A percentile compares a stretch with the other conserved stretches of the same genome.
Conservation (phyloP, 2,888 invertebrate genomes). For the Hypomecis atomaria region DNA sequence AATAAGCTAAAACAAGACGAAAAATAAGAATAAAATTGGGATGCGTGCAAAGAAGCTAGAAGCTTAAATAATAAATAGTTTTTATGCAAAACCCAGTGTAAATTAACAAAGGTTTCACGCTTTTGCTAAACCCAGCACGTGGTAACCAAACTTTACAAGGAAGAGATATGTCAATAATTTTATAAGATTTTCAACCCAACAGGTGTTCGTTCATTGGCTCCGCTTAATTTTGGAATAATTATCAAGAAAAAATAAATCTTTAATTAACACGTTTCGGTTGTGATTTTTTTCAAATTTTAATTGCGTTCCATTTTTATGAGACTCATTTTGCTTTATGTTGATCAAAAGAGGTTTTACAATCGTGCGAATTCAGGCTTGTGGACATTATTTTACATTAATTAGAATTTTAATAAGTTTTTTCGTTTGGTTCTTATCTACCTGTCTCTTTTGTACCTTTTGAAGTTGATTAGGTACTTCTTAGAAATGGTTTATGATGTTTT, state of each 20-base stretch:
- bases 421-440: conserved; percentile 3
- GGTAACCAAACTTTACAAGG: conserved; percentile 30
- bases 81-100: not conserved
- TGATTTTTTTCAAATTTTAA: conserved; percentile 35
- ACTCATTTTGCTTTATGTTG: conserved; percentile 36
- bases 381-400: conserved; percentile 52
- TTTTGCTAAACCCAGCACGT: conserved; percentile 35
- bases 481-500: conserved; percentile 15
- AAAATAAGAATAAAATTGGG: no score
- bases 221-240: conserved; percentile 36
- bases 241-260: conserved; percentile 36
- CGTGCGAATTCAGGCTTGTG: conserved; percentile 31
- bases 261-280: conserved; percentile 45
- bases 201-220: conserved; percentile 44
- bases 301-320: conserved; percentile 37
- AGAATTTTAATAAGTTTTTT: conserved; percentile 42
- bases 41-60: no score
- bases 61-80: not conserved
- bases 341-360: conserved; percentile 42
- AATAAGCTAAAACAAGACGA: no score
- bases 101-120: not conserved
- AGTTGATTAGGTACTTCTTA: conserved; percentile 11
- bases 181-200: conserved; percentile 33
- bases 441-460: not conserved
- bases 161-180: conserved; percentile 40